Evolutionary conservation across 2,797 vertebrate genomes (phyloP).

Genomic region (Steatocranus sp.): DNA sequence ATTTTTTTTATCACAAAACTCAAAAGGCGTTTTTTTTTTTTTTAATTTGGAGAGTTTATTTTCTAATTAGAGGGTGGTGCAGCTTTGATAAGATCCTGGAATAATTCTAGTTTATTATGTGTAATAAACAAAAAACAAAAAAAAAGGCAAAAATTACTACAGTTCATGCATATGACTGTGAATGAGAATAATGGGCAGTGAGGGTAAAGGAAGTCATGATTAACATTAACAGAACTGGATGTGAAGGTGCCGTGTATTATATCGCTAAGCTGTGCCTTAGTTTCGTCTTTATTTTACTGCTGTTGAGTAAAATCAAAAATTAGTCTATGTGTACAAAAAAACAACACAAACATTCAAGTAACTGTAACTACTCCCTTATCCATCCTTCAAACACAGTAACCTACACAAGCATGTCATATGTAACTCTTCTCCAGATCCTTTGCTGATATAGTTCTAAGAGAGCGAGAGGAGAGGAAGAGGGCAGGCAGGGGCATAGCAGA

Average conservation of each 20-base stretch:
- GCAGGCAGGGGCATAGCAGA: slow-evolving; percentile 72
- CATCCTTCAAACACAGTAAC: neutral
- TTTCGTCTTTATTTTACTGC: neutral
- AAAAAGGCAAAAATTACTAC: neutral
- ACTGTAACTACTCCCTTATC: neutral
- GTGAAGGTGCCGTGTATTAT: neutral
- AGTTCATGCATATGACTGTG: neutral
- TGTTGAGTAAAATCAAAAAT: rapidly evolving
- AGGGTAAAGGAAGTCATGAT: neutral
- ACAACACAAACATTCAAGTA: neutral
- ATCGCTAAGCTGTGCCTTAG: neutral
- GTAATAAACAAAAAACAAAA: neutral
- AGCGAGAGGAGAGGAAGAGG: slow-evolving; percentile 69
- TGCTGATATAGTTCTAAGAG: slow-evolving; percentile 76
- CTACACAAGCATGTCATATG: slow-evolving; percentile 36
- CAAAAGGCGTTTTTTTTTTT: neutral
- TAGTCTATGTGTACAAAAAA: neutral
- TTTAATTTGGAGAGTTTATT: neutral
- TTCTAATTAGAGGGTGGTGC: neutral
- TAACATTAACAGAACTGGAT: neutral
- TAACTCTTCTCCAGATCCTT: slow-evolving; percentile 75
- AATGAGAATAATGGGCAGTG: neutral
- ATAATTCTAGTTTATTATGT: neutral
- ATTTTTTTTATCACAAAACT: neutral
- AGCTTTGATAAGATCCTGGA: neutral